Conservation (phyloP, 2,113 vertebrate genomes). For the Sapajus apella region DNA sequence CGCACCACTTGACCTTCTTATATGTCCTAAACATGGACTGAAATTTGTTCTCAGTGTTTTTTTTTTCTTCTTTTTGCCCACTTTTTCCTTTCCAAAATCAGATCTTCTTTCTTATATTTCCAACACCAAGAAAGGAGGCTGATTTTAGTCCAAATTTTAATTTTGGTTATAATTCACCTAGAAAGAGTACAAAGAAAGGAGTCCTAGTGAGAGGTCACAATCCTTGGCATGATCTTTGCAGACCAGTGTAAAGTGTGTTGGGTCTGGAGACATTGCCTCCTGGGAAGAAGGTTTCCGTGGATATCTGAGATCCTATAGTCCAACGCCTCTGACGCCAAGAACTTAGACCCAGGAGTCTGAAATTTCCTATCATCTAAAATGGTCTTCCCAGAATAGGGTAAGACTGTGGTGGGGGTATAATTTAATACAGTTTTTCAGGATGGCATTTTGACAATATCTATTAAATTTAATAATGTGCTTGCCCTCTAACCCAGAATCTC, state of each 20-base stretch:
- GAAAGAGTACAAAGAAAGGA: not conserved
- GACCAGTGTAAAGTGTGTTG: not conserved
- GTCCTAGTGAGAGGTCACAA: not conserved
- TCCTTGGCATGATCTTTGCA: not conserved
- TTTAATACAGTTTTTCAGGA: constrained; percentile 37
- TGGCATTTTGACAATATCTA: constrained; percentile 47
- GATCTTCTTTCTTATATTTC: not conserved
- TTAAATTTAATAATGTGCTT: constrained; percentile 29
- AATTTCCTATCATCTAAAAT: constrained; percentile 32
- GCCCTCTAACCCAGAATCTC: not conserved
- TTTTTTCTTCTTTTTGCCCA: not conserved
- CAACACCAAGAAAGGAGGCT: not conserved
- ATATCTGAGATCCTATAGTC: not conserved
- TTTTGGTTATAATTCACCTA: not conserved
- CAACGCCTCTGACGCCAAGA: not conserved
- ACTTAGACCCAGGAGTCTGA: constrained; percentile 13
- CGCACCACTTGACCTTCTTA: no score
- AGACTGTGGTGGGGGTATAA: constrained; percentile 13
- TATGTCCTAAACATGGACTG: not conserved
- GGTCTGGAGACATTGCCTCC: not conserved
- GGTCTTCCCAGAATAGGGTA: constrained; percentile 44
- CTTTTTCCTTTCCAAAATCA: not conserved
- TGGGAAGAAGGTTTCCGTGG: not conserved
- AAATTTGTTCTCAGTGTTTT: not conserved
- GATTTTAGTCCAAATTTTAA: not conserved